Evolutionary conservation across 2,113 vertebrate genomes (phyloP), one percentile per base, ranked within the genome.

Genomic region (Tachycineta bicolor): DNA sequence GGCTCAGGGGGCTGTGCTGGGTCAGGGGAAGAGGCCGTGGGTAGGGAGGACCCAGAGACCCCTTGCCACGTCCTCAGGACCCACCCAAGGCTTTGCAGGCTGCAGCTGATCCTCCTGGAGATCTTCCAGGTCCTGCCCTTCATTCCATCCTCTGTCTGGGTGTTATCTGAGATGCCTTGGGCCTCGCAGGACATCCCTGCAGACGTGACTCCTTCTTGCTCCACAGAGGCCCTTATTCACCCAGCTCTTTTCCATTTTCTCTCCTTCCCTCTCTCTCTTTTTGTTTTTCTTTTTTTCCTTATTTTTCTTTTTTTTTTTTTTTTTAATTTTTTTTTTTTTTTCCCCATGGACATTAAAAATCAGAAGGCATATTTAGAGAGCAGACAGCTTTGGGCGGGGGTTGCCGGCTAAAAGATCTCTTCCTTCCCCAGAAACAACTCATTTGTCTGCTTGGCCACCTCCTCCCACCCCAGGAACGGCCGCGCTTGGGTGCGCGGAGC

Each of bases 351-450:
- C 93, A 96, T 95, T 97, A 95, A 93, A 87, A 96, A 94, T 90
- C 95, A 43, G 39, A 77, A 96, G 91, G 89, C 95, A 95, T 93
- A 87, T 96, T 93, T 96, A 64, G 93, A 93, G 93, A 93, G 92
- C 93, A 79, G 91, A 91, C 93, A 94, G 94, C 87, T 91, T 94
- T 87, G 94, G 93, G 90, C 59, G 90, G 94, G 90, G 95, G 93
- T 93, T 90, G 71, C 76, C 78, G 94, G 93, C 75, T 94, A 86
- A 94, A 96, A 94, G 93, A 95, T 97, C 93, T 62, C 90, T 96
- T 90, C 92, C 93, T 96, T 80, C 82, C 85, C 90, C 87, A 87
- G 78, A 91, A 85, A 84, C 87, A 94, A 96, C 93, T 74, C 93
- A 93, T 94, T 93, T 95, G 47, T 92, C 93, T 94, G 87, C 91